Base-by-base conservation (phyloP, 2,797 vertebrate species). In the Urophycis tenuis region DNA sequence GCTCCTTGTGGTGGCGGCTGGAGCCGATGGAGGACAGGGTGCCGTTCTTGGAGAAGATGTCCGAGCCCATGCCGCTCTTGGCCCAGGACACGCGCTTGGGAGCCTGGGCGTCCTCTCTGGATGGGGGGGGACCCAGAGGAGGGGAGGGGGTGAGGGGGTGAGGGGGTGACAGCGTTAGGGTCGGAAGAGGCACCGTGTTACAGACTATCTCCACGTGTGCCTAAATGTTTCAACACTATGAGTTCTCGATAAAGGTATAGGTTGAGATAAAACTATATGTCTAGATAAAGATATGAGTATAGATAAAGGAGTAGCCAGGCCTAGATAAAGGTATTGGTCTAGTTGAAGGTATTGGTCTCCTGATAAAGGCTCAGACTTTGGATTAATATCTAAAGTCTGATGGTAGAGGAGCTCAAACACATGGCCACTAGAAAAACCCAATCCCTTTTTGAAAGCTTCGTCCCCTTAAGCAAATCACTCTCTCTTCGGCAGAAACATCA, bases 41-140 rank as follows among this genome's bases (percentile, higher is more conserved):
- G 87, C 96, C 96, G 0, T 96, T 97, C 90, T 96, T 98, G 84
- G 95, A 98, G 88, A 95, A 88, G 70, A 94, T 94, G 45, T 98
- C 95, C 0, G 95, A 94, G 3, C 93, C 93, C 1, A 93, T 92
- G 53, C 91, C 92, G 0, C 92, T 94, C 87, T 96, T 95, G 0
- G 93, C 91, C 97, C 96, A 98, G 2, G 95, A 92, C 0, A 96
- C 92, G 0, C 95, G 95, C 83, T 95, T 96, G 2, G 97, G 97
- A 1, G 97, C 96, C 53, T 94, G 91, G 2, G 97, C 96, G 0
- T 99, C 97, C 81, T 98, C 97, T 90, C 97, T 99, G 90, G 4
- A 77, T 11, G 74, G 6, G 39, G 39, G 34, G 0, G 90, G 4
- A 77, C 12, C 73, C 3, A 36, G 49, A 53, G 0, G 10, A n/a